phyloP scores from a whole-genome alignment of 53 echinoderm and acorn worm species.

The Holothuria leucospilota region DNA sequence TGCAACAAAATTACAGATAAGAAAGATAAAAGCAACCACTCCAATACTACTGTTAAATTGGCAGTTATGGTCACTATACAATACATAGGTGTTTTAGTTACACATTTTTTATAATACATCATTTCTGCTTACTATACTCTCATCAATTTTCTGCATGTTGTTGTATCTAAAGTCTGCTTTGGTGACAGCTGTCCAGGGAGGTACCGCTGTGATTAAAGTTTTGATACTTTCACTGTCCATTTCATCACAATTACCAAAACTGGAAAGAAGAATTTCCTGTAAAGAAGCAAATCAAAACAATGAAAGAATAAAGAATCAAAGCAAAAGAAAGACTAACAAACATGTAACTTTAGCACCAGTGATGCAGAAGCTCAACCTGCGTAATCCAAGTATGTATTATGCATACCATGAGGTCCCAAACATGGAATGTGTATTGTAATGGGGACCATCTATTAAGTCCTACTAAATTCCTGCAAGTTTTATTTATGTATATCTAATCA shows the following conservation, averaged over 20 bases:
- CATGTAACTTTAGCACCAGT: background rate
- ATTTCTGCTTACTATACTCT: conserved; percentile 73
- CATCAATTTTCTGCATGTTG: conserved; percentile 73
- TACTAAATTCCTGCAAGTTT: too few species aligned
- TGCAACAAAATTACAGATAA: too few species aligned
- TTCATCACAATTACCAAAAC: conserved; percentile 69
- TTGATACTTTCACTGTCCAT: conserved; percentile 49
- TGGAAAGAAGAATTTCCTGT: conserved; percentile 88
- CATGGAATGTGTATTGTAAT: too few species aligned
- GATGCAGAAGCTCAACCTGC: background rate
- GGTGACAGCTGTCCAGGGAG: conserved; percentile 75
- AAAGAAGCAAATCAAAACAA: background rate
- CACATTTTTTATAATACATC: too few species aligned
- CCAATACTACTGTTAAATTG: too few species aligned
- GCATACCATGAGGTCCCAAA: background rate
- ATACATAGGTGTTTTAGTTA: too few species aligned
- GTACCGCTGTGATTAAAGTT: conserved; percentile 59
- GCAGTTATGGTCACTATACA: too few species aligned
- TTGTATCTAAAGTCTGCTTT: conserved; percentile 94
- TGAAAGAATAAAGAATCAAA: too few species aligned
- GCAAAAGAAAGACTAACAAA: background rate
- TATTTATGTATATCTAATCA: too few species aligned
- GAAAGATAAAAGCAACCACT: too few species aligned
- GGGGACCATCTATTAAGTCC: too few species aligned
- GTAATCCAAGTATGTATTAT: background rate